phyloP scores from a whole-genome alignment of 2,888 invertebrate genomes.

The Ormia ochracea region DNA sequence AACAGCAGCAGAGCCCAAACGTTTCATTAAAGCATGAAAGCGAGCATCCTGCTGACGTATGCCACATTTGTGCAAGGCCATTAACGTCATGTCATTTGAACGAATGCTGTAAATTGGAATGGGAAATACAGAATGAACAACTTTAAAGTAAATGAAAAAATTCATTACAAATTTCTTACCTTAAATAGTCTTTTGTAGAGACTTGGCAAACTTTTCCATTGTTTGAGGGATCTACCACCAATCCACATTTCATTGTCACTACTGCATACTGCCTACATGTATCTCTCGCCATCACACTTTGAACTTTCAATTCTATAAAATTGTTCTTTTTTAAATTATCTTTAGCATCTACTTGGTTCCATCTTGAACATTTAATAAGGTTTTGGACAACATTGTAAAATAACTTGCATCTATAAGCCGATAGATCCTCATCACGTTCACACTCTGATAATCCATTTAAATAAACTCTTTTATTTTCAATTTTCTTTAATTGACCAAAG shows the following conservation, averaged over 20 bases:
- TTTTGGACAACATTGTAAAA: slow-evolving; percentile 65
- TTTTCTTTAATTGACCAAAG: slow-evolving; percentile 59
- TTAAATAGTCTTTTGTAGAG: slow-evolving; percentile 65
- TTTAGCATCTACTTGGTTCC: slow-evolving; percentile 60
- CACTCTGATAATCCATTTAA: slow-evolving; percentile 9
- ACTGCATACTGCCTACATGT: neutral
- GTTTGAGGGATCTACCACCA: slow-evolving; percentile 79
- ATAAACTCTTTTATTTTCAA: neutral
- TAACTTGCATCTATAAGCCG: slow-evolving; percentile 66
- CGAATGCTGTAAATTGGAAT: slow-evolving; percentile 78
- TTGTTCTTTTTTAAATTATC: neutral
- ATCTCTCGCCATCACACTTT: slow-evolving; percentile 58
- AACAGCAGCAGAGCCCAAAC: slow-evolving; percentile 82
- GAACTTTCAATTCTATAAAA: slow-evolving; percentile 63
- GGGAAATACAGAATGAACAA: neutral
- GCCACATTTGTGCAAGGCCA: slow-evolving; percentile 84
- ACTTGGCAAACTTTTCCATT: slow-evolving; percentile 78
- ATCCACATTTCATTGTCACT: slow-evolving; percentile 78
- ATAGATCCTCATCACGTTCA: slow-evolving; percentile 55
- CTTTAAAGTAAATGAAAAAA: neutral
- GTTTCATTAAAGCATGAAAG: slow-evolving; percentile 79
- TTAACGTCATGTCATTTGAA: slow-evolving; percentile 81
- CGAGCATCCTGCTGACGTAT: slow-evolving; percentile 77
- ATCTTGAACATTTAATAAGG: slow-evolving; percentile 67
- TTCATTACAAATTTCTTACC: slow-evolving; percentile 57